Percentiles rank a stretch among this genome's conserved stretches.
phyloP scores from a whole-genome alignment of 1,140 invertebrate genomes.

The Platyscapa corneri region DNA sequence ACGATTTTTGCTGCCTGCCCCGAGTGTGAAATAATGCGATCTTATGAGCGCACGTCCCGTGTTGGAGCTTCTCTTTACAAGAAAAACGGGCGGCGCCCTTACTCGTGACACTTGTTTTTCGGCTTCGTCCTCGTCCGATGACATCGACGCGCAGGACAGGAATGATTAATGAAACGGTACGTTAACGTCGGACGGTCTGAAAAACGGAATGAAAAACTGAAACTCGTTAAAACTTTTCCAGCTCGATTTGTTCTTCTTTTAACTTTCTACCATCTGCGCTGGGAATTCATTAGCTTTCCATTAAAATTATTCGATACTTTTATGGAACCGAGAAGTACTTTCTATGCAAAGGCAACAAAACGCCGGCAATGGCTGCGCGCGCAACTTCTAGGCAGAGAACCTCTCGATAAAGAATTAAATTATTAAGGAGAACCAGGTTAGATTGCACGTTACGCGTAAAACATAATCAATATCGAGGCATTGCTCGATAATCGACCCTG shows the following conservation, averaged over 20 bases:
- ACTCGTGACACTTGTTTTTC: background rate
- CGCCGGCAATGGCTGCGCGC: background rate
- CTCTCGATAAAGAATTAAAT: background rate
- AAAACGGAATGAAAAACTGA: background rate
- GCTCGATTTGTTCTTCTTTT: background rate
- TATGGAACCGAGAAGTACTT: background rate
- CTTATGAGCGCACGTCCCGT: background rate
- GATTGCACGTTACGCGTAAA: too few relatives aligned
- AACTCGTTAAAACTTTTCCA: background rate
- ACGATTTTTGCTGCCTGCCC: too few relatives aligned
- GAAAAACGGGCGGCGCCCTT: background rate
- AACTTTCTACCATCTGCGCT: background rate
- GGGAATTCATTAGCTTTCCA: background rate
- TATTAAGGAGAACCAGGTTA: too few relatives aligned
- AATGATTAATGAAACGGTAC: background rate
- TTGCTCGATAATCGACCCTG: too few relatives aligned
- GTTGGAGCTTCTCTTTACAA: background rate
- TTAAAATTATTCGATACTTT: background rate
- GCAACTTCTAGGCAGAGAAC: background rate
- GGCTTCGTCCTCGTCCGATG: background rate
- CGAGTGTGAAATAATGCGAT: background rate
- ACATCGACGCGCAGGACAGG: background rate
- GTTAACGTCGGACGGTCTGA: background rate
- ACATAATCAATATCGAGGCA: too few relatives aligned
- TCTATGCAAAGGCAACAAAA: background rate